Percentiles rank a stretch among this genome's conserved stretches.
These are phyloP conservation scores for Poicephalus meyeri DNA, from an alignment of 2,113 vertebrate genomes.

Conservation along the genomic window DNA sequence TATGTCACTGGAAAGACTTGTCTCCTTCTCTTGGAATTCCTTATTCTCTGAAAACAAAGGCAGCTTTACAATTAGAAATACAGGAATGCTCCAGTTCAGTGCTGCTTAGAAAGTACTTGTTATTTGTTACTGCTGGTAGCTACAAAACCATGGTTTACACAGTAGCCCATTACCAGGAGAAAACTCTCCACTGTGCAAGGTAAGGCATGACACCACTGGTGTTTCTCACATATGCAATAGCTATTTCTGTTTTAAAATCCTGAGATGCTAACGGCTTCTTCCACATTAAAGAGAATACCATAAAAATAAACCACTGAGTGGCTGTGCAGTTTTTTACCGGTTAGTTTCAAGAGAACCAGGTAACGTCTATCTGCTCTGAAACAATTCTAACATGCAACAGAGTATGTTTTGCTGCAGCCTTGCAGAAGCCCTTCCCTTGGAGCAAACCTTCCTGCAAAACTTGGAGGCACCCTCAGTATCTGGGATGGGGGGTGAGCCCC, in stretches of 20 bases:
- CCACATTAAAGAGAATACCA: background rate
- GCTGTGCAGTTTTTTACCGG: background rate
- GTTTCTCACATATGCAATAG: background rate
- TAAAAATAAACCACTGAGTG: background rate
- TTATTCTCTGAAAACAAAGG: background rate
- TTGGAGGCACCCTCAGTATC: background rate
- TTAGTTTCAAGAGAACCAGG: background rate
- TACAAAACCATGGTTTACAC: conserved; percentile 6
- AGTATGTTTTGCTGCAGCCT: background rate
- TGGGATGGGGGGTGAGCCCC: too few relatives aligned
- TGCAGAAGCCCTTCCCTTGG: background rate
- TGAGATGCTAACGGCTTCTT: background rate
- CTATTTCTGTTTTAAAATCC: background rate
- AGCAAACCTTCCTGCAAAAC: background rate
- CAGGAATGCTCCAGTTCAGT: background rate
- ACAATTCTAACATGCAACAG: background rate
- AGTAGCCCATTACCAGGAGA: conserved; percentile 1
- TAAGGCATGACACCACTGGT: background rate
- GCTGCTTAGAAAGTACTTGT: background rate
- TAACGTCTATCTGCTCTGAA: background rate
- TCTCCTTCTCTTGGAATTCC: background rate
- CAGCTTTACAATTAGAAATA: background rate
- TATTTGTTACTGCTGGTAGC: conserved; percentile 31
- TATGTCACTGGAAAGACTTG: background rate
- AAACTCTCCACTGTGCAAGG: background rate